phyloP scores from a whole-genome alignment of 92 coral and sea anemone species.

The Porites lobata region DNA sequence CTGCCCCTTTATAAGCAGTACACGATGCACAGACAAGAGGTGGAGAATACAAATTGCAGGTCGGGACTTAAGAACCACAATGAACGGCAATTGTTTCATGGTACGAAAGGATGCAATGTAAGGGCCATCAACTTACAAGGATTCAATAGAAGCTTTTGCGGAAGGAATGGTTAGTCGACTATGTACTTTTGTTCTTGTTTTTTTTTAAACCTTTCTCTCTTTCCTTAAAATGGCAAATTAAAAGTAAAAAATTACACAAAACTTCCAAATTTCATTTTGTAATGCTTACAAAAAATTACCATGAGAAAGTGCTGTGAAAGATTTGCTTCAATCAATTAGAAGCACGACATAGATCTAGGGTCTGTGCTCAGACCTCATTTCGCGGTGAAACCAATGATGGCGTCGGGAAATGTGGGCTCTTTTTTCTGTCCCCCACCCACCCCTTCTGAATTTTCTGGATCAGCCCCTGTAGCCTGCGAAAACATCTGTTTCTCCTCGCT shows the following conservation, averaged over 20 bases:
- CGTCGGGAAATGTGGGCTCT: too few relatives aligned
- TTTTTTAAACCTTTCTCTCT: background rate
- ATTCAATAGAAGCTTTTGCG: constrained; percentile 65
- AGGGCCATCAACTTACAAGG: constrained; percentile 58
- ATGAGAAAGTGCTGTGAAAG: background rate
- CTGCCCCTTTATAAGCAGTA: constrained; percentile 61
- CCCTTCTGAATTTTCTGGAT: too few relatives aligned
- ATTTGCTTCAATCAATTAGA: too few relatives aligned
- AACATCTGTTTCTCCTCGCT: too few relatives aligned
- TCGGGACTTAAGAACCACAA: constrained; percentile 3
- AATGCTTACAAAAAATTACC: background rate
- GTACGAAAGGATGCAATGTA: constrained; percentile 46
- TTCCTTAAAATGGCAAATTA: too few relatives aligned
- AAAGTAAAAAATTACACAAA: too few relatives aligned
- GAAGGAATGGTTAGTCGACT: constrained; percentile 51
- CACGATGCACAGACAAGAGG: constrained; percentile 38
- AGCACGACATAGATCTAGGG: too few relatives aligned
- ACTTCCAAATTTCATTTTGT: background rate
- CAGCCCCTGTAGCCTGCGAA: too few relatives aligned
- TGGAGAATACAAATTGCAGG: constrained; percentile 22
- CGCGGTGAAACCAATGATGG: too few relatives aligned
- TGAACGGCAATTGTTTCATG: constrained; percentile 64
- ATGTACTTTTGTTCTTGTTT: too few relatives aligned
- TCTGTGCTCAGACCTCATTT: too few relatives aligned
- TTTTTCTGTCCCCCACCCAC: too few relatives aligned